A percentile compares a stretch with the other conserved stretches of the same genome.
Evolutionary conservation across 2,797 vertebrate genomes (phyloP).

Genomic region (Xenops minutus): DNA sequence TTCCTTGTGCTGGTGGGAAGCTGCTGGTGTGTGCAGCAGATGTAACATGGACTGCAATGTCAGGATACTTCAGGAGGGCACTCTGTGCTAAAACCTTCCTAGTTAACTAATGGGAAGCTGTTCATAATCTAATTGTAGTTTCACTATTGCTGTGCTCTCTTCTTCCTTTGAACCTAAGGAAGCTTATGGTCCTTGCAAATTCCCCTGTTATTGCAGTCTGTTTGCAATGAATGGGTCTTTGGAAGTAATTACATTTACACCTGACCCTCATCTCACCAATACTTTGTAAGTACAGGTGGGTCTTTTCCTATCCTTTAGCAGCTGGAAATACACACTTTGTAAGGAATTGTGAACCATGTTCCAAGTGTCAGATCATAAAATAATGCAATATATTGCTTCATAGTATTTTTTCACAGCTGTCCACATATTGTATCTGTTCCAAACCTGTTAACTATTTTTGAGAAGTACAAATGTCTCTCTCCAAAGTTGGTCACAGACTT

Average conservation of each 20-base stretch:
- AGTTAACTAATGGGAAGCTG: not conserved
- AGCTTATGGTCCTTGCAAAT: not conserved
- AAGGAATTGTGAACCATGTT: not conserved
- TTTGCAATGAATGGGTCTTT: not conserved
- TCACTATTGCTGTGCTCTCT: not conserved
- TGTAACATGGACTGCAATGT: not conserved
- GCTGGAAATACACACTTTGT: not conserved
- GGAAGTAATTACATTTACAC: not conserved
- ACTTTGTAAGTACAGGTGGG: not conserved
- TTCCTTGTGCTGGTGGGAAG: not conserved
- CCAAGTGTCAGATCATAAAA: not conserved
- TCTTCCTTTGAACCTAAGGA: not conserved
- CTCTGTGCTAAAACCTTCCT: not conserved
- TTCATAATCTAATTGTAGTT: not conserved
- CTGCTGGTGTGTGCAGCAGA: not conserved
- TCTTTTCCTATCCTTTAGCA: not conserved
- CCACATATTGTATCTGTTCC: not conserved
- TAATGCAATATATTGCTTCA: not conserved
- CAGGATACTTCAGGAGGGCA: not conserved
- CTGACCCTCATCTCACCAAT: not conserved
- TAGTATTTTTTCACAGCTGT: not conserved
- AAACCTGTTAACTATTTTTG: not conserved
- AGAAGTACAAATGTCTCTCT: not conserved
- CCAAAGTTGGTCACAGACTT: not conserved
- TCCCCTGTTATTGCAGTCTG: not conserved